These are phyloP conservation scores for Danaus plexippus DNA, from an alignment of 1,140 invertebrate genomes.

Conservation along the genomic window DNA sequence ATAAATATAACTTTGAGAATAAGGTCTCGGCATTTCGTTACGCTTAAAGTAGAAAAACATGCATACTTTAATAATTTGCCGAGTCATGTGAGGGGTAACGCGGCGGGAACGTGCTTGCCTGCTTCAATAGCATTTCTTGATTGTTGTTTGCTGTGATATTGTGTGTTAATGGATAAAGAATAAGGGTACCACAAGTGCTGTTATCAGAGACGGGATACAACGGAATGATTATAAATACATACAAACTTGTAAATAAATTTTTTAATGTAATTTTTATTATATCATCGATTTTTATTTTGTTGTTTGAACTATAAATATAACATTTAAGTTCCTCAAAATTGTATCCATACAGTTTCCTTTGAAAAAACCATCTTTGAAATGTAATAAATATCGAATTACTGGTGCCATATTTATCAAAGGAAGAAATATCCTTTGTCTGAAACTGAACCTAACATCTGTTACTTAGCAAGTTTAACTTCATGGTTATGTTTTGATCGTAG, in stretches of 20 bases:
- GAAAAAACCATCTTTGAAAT: neutral
- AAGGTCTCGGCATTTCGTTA: slow-evolving; percentile 42
- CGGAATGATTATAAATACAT: slow-evolving; percentile 34
- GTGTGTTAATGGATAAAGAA: slow-evolving; percentile 59
- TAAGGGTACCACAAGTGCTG: slow-evolving; percentile 41
- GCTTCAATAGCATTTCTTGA: slow-evolving; percentile 59
- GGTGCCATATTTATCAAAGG: no score
- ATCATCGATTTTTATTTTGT: slow-evolving; percentile 11
- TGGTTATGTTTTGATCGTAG: no score
- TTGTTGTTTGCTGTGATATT: slow-evolving; percentile 69
- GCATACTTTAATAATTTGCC: slow-evolving; percentile 53
- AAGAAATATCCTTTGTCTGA: no score
- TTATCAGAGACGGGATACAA: slow-evolving; percentile 32
- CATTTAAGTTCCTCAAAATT: no score
- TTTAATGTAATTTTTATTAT: slow-evolving; percentile 18
- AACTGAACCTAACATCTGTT: no score
- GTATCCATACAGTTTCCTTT: neutral
- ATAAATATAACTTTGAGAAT: slow-evolving; percentile 26
- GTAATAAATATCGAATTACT: neutral
- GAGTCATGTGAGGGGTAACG: slow-evolving; percentile 44
- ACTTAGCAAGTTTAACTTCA: no score
- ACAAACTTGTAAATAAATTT: slow-evolving; percentile 66
- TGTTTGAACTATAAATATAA: no score
- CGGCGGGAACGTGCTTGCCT: slow-evolving; percentile 31
- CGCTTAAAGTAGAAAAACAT: slow-evolving; percentile 43